Percentiles rank a stretch among this genome's conserved stretches.
These are phyloP conservation scores for Bufo bufo DNA, from an alignment of 2,113 vertebrate genomes.

Conservation along the genomic window DNA sequence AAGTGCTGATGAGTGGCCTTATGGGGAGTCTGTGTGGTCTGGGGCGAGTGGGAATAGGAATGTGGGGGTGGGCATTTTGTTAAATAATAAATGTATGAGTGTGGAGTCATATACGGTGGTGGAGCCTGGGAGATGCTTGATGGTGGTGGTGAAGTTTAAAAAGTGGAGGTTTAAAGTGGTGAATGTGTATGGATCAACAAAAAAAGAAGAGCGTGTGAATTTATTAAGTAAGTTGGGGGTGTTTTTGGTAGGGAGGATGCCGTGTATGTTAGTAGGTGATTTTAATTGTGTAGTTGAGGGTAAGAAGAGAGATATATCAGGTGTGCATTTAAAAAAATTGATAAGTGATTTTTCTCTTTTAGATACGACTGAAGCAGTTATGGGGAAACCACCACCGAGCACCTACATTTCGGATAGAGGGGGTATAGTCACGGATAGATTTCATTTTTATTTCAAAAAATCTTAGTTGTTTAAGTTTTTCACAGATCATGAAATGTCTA, in stretches of 20 bases:
- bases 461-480: neutral
- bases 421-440: neutral
- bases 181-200: neutral
- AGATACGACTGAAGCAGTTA: no score
- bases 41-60: neutral
- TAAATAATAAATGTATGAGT: neutral
- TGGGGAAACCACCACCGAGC: neutral
- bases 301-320: no score
- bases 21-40: neutral
- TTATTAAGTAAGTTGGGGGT: neutral
- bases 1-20: accelerated
- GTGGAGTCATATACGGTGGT: neutral
- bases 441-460: neutral
- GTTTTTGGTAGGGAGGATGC: neutral
- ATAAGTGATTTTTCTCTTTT: no score
- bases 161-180: neutral
- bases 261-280: no score
- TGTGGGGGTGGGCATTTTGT: neutral
- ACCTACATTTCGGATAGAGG: neutral
- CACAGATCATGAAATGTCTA: no score
- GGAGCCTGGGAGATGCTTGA: no score
- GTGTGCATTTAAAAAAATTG: no score
- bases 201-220: no score
- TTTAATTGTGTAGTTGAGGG: no score
- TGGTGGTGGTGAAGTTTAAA: no score